Evolutionary conservation across 2,888 invertebrate species (phyloP), one percentile per base, ranked within the genome.

Genomic region (Eubasilissa splendida): DNA sequence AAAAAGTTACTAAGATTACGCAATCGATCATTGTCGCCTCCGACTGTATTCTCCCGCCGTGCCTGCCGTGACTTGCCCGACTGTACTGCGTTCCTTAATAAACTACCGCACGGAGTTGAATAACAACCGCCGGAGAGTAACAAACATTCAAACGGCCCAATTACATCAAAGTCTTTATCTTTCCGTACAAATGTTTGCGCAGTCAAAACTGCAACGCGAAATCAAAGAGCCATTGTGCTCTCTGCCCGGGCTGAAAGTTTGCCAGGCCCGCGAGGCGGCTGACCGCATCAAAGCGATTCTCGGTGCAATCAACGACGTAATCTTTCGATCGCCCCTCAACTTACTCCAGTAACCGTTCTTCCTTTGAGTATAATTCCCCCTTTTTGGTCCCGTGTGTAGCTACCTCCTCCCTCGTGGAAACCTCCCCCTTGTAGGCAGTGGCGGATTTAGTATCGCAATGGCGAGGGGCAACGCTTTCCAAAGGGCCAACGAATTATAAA

Each of bases 271-370:
- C 22, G 58, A 59, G 58, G 56, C 60, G 60, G 68, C 73, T 73
- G 73, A 82, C 82, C 82, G 77, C 82, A 82, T 82, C 82, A 82
- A 82, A 82, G 82, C 80, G 75, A 75, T 59, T 77, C 76, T 42
- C 80, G 68, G 60, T 54, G 80, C 79, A 82, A 82, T 82, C 82
- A 82, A 80, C 80, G 82, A 76, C 78, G 76, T 78, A 82, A 82
- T 82, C 82, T 82, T 82, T 80, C 82, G 75, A 82, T 82, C 82
- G 79, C 63, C 79, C 75, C 74, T 73, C 60, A 65, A 59, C 65
- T 60, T 60, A 50, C 66, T 2, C 31, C 31, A 42, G n/a, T 53
- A 70, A 22, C 70, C 52, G 68, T 53, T 31, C 31, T 73, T 73
- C 71, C 71, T 73, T 73, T 73, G 71, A 73, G 56, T 58, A 54